These are phyloP conservation scores for Semibalanus balanoides DNA, from an alignment of 1,140 invertebrate genomes.

Conservation along the genomic window DNA sequence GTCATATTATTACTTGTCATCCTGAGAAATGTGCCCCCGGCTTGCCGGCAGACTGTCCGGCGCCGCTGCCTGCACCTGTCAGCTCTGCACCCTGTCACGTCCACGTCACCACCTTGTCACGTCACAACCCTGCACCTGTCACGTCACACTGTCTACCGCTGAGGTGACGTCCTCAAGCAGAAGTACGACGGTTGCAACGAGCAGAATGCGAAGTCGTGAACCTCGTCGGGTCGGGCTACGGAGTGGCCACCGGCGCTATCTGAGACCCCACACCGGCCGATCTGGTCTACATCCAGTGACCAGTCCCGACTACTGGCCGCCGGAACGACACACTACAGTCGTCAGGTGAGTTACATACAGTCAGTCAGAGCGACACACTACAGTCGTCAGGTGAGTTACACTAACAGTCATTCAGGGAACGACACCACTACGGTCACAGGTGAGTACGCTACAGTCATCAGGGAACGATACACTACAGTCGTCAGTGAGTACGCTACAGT, in stretches of 20 bases:
- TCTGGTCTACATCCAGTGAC: constrained; percentile 72
- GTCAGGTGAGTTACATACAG: constrained; percentile 64
- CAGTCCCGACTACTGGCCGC: constrained; percentile 78
- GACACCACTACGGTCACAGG: too few relatives aligned
- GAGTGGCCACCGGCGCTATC: constrained; percentile 26
- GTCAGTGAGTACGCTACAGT: too few relatives aligned
- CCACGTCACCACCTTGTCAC: too few relatives aligned
- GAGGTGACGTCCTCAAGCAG: constrained; percentile 55
- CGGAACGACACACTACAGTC: constrained; percentile 49
- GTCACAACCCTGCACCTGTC: too few relatives aligned
- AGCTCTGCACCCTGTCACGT: too few relatives aligned
- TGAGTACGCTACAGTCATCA: constrained; percentile 48
- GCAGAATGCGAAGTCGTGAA: constrained; percentile 30
- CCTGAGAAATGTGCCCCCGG: too few relatives aligned
- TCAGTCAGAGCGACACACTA: constrained; percentile 41
- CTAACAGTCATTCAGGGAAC: constrained; percentile 66
- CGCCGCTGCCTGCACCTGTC: too few relatives aligned
- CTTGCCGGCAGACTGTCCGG: too few relatives aligned
- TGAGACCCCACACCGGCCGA: constrained; percentile 57
- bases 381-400: constrained; percentile 49
- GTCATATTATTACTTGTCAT: too few relatives aligned
- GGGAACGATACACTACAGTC: too few relatives aligned
- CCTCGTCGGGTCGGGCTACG: constrained; percentile 29
- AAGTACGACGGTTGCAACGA: constrained; percentile 60
- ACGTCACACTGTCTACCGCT: too few relatives aligned